Evolutionary conservation across 2,888 invertebrate genomes (phyloP), one percentile per base, ranked within the genome.

Genomic region (Chymomyza procnemis): DNA sequence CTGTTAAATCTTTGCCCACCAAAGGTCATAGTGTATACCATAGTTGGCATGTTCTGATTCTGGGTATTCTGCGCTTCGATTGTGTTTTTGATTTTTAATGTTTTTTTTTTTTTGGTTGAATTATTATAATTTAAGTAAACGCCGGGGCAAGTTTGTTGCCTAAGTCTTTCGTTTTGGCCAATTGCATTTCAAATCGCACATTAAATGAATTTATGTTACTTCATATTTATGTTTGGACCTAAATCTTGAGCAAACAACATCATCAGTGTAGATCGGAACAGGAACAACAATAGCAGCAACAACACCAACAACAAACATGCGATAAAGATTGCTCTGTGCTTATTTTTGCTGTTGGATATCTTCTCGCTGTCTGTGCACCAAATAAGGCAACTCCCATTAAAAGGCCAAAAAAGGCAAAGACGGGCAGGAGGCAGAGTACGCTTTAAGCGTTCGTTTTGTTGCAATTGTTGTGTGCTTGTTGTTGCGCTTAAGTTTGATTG

Each of bases 351-450:
- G 80, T 81, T 76, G 79, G 83, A 80, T 82, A 80, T 76, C 69
- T 57, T 30, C 57, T 18, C 19, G 79, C 71, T 86, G 26, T 14
- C 30, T 30, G n/a, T 61, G 81, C 71, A 75, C 87, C 85, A 87
- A 87, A 85, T 84, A 87, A 83, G 85, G 87, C 87, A 84, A 86
- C 86, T 87, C 87, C 85, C 81, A 85, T 87, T 87, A 85, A 81
- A 76, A 67, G 69, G 71, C 86, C 81, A 75, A 79, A 87, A 81
- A 85, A 84, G 85, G 85, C 71, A 80, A 85, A 67, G 67, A 69
- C 72, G 74, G 73, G 74, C 75, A 67, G 67, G 65, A 55, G 19
- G 6, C 21, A 52, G 52, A 21, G n/a, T 21, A 52, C 16, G 19
- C 52, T 21, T n/a, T 19, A 21, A 12, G 52, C 18, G 12, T 5